A percentile compares a stretch with the other conserved stretches of the same genome.
Conservation (phyloP, 2,888 invertebrate species). For the Calameuta idolon region DNA sequence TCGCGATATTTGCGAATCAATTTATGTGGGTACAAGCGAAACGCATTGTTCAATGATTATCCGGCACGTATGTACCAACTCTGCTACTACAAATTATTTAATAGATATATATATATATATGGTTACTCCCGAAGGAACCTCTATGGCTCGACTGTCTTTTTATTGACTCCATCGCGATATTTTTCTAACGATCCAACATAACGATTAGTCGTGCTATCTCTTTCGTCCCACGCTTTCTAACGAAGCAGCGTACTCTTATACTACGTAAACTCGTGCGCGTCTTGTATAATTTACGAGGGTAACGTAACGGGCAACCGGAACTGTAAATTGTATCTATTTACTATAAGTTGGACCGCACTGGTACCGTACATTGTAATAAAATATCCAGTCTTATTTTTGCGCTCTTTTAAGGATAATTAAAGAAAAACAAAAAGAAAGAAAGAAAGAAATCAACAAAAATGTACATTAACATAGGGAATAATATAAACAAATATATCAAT, state of each 20-base stretch:
- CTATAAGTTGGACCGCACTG: slow-evolving; percentile 52
- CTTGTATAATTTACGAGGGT: not conserved
- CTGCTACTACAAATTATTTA: not conserved
- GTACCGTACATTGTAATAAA: slow-evolving; percentile 50
- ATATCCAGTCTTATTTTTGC: slow-evolving; percentile 61
- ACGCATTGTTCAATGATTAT: not conserved
- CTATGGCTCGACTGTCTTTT: slow-evolving; percentile 11
- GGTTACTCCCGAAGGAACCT: not conserved
- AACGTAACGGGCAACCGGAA: slow-evolving; percentile 23
- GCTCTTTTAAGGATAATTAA: slow-evolving; percentile 56
- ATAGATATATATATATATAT: not conserved
- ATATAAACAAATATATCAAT: slow-evolving; percentile 62
- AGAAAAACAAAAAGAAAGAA: too few species aligned
- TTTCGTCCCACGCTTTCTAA: not conserved
- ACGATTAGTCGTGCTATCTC: not conserved
- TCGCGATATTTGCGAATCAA: not conserved
- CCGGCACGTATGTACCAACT: not conserved
- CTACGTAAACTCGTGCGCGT: not conserved
- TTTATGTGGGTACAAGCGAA: not conserved
- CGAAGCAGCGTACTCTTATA: not conserved
- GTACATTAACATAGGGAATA: slow-evolving; percentile 64
- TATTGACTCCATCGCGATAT: slow-evolving; percentile 20
- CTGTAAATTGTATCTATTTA: slow-evolving; percentile 64
- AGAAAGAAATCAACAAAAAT: slow-evolving; percentile 37
- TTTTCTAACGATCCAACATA: slow-evolving; percentile 13